These are phyloP conservation scores for Buphagus erythrorhynchus DNA, from an alignment of 2,797 vertebrate genomes.

Conservation along the genomic window DNA sequence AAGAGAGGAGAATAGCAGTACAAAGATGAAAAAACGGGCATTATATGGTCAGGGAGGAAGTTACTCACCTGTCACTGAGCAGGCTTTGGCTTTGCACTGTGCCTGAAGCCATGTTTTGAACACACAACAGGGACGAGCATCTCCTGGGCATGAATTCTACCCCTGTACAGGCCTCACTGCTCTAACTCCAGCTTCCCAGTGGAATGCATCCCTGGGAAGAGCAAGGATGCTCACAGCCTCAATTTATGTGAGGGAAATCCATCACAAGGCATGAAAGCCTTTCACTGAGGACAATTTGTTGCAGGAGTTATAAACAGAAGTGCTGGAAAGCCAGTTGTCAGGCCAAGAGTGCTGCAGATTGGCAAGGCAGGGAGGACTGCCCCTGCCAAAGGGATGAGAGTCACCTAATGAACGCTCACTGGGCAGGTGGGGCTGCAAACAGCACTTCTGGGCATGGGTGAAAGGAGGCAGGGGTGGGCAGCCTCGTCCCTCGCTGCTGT, in stretches of 20 bases:
- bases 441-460: neutral
- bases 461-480: neutral
- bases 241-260: conserved; percentile 42
- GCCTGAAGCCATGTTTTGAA: neutral
- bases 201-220: neutral
- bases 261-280: conserved; percentile 32
- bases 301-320: conserved; percentile 4
- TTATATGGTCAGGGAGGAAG: neutral
- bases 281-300: conserved; percentile 27
- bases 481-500: accelerated
- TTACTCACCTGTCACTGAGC: neutral
- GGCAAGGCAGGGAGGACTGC: neutral
- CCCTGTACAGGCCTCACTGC: neutral
- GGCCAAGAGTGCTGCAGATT: neutral
- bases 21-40: neutral
- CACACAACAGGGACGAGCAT: accelerated
- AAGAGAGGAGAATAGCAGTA: neutral
- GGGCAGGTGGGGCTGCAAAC: neutral
- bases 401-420: neutral
- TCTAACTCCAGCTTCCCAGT: neutral
- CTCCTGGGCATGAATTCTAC: neutral
- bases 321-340: neutral
- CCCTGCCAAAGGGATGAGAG: neutral
- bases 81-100: neutral
- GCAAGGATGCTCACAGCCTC: neutral